phyloP scores from a whole-genome alignment of 2,888 invertebrate species.

The Melinaea menophilus region DNA sequence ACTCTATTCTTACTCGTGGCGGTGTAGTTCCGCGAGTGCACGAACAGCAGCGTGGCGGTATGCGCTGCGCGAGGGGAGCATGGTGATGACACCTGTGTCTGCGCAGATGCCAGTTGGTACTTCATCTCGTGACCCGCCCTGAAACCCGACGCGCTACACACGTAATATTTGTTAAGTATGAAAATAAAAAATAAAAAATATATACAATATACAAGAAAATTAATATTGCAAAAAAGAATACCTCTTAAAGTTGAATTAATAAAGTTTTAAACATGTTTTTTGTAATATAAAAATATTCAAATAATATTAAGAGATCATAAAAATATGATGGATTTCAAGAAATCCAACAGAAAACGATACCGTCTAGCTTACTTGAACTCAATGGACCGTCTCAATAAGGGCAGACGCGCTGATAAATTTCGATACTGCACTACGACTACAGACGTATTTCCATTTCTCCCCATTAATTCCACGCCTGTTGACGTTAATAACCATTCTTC shows the following conservation, averaged over 20 bases:
- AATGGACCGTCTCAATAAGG: slow-evolving; percentile 77
- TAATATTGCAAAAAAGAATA: slow-evolving; percentile 7
- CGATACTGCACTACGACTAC: slow-evolving; percentile 79
- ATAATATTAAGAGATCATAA: too few relatives aligned
- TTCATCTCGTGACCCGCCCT: slow-evolving; percentile 82
- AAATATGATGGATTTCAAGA: too few relatives aligned
- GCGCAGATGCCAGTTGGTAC: slow-evolving; percentile 81
- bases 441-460: slow-evolving; percentile 52
- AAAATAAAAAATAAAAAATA: slow-evolving; percentile 32
- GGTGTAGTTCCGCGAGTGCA: slow-evolving; percentile 63
- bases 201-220: too few relatives aligned
- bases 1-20: slow-evolving; percentile 52
- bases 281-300: background rate
- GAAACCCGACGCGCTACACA: slow-evolving; percentile 52
- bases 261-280: background rate
- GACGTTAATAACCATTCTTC: slow-evolving; percentile 63
- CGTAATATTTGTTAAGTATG: background rate
- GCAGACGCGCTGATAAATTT: slow-evolving; percentile 80
- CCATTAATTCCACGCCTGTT: slow-evolving; percentile 56
- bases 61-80: slow-evolving; percentile 56
- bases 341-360: too few relatives aligned
- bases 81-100: slow-evolving; percentile 52
- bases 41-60: slow-evolving; percentile 57
- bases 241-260: background rate
- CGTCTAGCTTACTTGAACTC: slow-evolving; percentile 78